Base-by-base conservation (phyloP, 2,113 vertebrate genomes). In the Pseudopodoces humilis region DNA sequence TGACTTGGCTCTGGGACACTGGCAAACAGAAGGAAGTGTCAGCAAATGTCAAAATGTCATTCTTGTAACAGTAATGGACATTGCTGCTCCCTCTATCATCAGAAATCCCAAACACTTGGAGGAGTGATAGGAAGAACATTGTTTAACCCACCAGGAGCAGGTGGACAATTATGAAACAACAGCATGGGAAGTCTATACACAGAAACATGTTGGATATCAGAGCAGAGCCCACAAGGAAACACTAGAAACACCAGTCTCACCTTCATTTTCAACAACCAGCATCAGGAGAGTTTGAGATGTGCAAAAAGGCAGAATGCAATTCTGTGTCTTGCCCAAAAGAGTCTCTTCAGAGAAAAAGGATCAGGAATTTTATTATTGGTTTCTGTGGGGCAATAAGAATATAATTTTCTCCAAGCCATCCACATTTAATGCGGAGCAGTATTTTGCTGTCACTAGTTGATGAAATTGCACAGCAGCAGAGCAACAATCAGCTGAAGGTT, bases 1-100 rank as follows among this genome's bases (percentile, higher is more conserved):
- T 89, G 81, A 78, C 52, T 96, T 96, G 94, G 88, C 91, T 81
- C 77, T 67, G 65, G 52, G 39, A 62, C n/a, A 17, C 58, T 25
- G 33, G 37, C 65, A 92, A 94, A 87, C 22, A 2, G 5, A 82
- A 83, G 83, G 50, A 88, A 92, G 90, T 65, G n/a, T 58, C 80
- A 72, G 72, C 37, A 83, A 86, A 83, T 1, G 5, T 88, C 53
- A 81, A 95, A 90, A 81, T 23, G 24, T 83, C 63, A 49, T 19
- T 88, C 71, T 63, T 59, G 27, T 31, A 76, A 60, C 69, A 80
- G 63, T 52, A 88, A 81, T 31, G 46, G 49, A 64, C 8, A 7
- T 50, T 30, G 27, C 24, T 44, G n/a, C 41, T 92, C 63, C 49
- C n/a, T 65, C 28, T 80, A 80, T 77, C 63, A 58, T 49, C 55